A percentile compares a stretch with the other conserved stretches of the same genome.
Evolutionary conservation across 2,888 invertebrate species (phyloP).

Genomic region (Crepidodera aurea): DNA sequence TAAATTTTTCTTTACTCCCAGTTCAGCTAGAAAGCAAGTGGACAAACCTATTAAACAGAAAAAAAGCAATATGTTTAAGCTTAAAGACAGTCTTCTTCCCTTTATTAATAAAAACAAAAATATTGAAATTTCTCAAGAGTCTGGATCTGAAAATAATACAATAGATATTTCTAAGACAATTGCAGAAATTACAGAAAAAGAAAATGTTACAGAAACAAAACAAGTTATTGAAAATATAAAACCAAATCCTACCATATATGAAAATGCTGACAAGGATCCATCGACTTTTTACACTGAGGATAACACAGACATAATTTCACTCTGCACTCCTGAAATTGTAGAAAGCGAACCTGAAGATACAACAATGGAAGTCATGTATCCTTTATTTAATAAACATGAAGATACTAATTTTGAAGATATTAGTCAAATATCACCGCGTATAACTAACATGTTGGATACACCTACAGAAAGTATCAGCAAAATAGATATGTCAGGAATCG

Average conservation of each 20-base stretch:
- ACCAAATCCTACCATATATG: background rate
- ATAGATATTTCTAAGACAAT: no score
- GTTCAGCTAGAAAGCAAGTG: background rate
- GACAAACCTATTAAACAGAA: background rate
- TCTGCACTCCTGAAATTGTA: no score
- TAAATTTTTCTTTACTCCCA: constrained; percentile 7
- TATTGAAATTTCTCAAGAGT: background rate
- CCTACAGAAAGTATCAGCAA: background rate
- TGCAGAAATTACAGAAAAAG: no score
- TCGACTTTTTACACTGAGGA: no score
- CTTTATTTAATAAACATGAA: no score
- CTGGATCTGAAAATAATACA: no score
- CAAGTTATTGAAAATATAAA: background rate
- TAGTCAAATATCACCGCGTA: background rate
- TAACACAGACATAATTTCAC: no score
- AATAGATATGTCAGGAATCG: constrained; percentile 13
- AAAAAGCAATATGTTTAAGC: constrained; percentile 5
- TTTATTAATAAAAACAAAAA: background rate
- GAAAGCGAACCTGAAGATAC: no score
- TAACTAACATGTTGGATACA: background rate
- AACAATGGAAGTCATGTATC: no score
- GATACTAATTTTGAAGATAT: background rate
- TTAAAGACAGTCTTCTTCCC: background rate
- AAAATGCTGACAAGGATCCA: no score
- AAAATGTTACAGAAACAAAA: background rate